Evolutionary conservation across 2,113 vertebrate genomes (phyloP), one percentile per base, ranked within the genome.

Genomic region (Phalacrocorax brasilianus): DNA sequence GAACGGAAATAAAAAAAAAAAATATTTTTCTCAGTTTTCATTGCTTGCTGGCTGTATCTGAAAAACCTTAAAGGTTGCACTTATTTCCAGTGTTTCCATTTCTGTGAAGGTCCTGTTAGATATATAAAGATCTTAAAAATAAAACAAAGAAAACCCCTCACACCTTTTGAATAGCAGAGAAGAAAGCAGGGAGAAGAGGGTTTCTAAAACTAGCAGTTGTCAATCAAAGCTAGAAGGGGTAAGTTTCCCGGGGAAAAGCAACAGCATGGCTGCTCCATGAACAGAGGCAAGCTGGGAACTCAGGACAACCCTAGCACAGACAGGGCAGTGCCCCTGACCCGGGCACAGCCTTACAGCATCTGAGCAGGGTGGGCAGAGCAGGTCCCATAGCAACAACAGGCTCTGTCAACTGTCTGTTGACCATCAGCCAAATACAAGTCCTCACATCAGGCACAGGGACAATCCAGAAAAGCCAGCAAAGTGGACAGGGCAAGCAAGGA

Each of bases 231-330:
- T 52, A 59, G 52, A 66, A 52, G 38, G 11, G 9, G 8, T 35
- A 24, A 0, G 3, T 1, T 3, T 10, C 12, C 15, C 5, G 1
- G 14, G 6, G 6, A 49, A 13, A 30, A 65, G 24, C 11, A 42
- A 56, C 4, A 42, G 12, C n/a, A 50, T 6, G 35, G 32, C 59
- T 44, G 8, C 22, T 74, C 35, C 11, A 6, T 42, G 68, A 66
- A 22, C 1, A 3, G 66, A 81, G 7, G 9, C 35, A 67, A 19
- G 8, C 24, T 58, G 44, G 32, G 27, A 87, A 14, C 22, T 32
- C 38, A 8, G 9, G 26, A 45, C 13, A 40, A 47, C n/a, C 19
- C 40, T 38, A n/a, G 23, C 28, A 24, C 24, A 80, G 58, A 42
- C 12, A n/a, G 5, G 42, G 5, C 6, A 49, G 21, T 58, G 32